Conservation (phyloP, 2,113 vertebrate genomes). For the Paedocypris sp. region DNA sequence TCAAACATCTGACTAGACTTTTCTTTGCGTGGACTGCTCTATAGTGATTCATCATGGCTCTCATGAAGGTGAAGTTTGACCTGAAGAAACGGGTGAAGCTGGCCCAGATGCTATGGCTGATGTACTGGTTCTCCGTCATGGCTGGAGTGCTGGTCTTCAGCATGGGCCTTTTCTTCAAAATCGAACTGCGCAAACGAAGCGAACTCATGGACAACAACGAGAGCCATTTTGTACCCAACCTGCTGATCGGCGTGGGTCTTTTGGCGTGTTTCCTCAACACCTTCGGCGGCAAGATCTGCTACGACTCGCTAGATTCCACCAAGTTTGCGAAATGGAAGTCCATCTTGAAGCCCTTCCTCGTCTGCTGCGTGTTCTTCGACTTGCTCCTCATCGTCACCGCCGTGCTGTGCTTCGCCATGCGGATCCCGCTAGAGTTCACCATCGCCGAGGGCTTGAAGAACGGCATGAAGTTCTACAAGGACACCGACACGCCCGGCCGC, state of each 20-base stretch:
- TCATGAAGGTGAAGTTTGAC: slow-evolving; percentile 85
- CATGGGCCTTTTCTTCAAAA: slow-evolving; percentile 90
- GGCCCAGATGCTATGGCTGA: slow-evolving; percentile 89
- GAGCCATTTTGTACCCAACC: slow-evolving; percentile 93
- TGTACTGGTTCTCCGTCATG: slow-evolving; percentile 94
- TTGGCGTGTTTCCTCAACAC: slow-evolving; percentile 76
- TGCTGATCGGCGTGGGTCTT: slow-evolving; percentile 77
- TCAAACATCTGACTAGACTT: not conserved
- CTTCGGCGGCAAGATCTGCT: slow-evolving; percentile 89
- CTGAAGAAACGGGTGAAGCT: slow-evolving; percentile 90
- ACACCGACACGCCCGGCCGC: slow-evolving; percentile 87
- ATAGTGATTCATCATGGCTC: slow-evolving; percentile 65
- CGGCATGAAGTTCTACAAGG: slow-evolving; percentile 87
- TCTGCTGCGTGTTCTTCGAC: slow-evolving; percentile 70
- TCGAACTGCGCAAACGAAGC: slow-evolving; percentile 87
- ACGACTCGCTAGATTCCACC: slow-evolving; percentile 82
- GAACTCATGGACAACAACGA: slow-evolving; percentile 94
- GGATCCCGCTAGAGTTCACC: slow-evolving; percentile 79
- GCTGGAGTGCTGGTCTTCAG: slow-evolving; percentile 80
- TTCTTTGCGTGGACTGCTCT: not conserved
- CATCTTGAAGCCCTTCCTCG: slow-evolving; percentile 76
- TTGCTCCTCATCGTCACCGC: slow-evolving; percentile 63
- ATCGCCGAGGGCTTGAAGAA: slow-evolving; percentile 79
- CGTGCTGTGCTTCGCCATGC: slow-evolving; percentile 75
- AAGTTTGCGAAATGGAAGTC: slow-evolving; percentile 84